Conservation (phyloP, 2,113 vertebrate genomes). For the Cyphotilapia sp. region DNA sequence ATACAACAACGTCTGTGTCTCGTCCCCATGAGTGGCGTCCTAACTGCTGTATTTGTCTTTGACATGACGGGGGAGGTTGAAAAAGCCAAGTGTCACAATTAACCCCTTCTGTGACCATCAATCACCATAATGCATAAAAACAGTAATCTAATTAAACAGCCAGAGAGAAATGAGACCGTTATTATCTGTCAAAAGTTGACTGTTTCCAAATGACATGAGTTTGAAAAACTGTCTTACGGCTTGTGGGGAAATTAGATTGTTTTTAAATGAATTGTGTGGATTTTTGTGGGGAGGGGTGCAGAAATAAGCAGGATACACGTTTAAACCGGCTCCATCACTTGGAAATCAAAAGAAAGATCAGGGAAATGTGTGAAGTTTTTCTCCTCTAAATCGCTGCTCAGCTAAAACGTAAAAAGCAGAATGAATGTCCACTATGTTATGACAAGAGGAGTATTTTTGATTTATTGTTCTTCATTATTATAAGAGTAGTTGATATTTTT, state of each 20-base stretch:
- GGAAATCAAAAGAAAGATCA: neutral
- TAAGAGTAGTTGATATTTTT: neutral
- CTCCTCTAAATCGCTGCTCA: neutral
- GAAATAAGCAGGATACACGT: neutral
- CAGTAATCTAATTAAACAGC: conserved; percentile 43
- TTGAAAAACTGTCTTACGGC: neutral
- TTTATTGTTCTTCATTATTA: neutral
- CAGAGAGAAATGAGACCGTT: conserved; percentile 16
- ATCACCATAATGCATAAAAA: conserved; percentile 38
- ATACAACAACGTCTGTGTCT: neutral
- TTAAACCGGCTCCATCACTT: neutral
- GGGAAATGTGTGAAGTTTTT: neutral
- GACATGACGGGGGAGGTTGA: conserved; percentile 34
- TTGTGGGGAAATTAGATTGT: neutral
- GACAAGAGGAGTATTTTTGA: neutral
- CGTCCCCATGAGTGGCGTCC: neutral
- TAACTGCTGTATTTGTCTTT: conserved; percentile 22
- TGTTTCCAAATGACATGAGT: neutral
- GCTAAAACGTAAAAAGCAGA: neutral
- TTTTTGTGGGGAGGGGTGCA: neutral
- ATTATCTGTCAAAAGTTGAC: conserved; percentile 5
- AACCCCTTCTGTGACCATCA: conserved; percentile 49
- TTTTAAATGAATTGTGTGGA: neutral
- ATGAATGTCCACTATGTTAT: neutral
- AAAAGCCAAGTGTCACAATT: conserved; percentile 55